phyloP scores from a whole-genome alignment of 2,888 invertebrate genomes.

The Phrixothrix hirtus region DNA sequence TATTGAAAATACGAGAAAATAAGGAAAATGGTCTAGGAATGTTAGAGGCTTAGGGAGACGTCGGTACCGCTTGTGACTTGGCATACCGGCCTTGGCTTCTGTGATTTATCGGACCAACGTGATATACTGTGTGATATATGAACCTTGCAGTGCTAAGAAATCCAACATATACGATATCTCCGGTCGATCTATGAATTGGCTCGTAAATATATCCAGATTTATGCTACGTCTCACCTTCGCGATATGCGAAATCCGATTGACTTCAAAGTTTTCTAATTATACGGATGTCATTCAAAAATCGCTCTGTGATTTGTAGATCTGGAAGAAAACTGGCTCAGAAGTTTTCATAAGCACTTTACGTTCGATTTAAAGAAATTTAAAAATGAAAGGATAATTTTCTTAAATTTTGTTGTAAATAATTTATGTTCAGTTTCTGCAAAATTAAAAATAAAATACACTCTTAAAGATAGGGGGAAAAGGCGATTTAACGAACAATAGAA shows the following conservation, averaged over 20 bases:
- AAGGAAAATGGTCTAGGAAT: constrained; percentile 8
- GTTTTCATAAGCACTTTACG: not conserved
- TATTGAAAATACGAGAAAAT: constrained; percentile 7
- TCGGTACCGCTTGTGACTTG: constrained; percentile 47
- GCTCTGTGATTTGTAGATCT: constrained; percentile 35
- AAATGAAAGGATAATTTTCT: too few species aligned
- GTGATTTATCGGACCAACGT: constrained; percentile 56
- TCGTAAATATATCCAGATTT: constrained; percentile 55
- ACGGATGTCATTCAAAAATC: constrained; percentile 40
- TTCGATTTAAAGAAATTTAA: not conserved
- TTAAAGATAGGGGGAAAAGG: too few species aligned
- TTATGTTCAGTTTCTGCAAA: too few species aligned
- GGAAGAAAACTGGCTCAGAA: not conserved
- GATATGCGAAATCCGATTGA: constrained; percentile 34
- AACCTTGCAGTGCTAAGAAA: constrained; percentile 49
- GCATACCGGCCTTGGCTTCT: constrained; percentile 42
- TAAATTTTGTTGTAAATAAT: too few species aligned
- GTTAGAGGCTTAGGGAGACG: constrained; percentile 32
- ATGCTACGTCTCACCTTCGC: constrained; percentile 37
- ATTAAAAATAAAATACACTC: too few species aligned
- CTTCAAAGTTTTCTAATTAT: constrained; percentile 39
- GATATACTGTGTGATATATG: constrained; percentile 56
- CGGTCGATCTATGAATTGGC: constrained; percentile 54
- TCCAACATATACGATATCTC: constrained; percentile 51
- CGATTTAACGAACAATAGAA: constrained; percentile 12